These are phyloP conservation scores for Phodopus roborovskii DNA, from an alignment of 2,113 vertebrate species.

Conservation along the genomic window DNA sequence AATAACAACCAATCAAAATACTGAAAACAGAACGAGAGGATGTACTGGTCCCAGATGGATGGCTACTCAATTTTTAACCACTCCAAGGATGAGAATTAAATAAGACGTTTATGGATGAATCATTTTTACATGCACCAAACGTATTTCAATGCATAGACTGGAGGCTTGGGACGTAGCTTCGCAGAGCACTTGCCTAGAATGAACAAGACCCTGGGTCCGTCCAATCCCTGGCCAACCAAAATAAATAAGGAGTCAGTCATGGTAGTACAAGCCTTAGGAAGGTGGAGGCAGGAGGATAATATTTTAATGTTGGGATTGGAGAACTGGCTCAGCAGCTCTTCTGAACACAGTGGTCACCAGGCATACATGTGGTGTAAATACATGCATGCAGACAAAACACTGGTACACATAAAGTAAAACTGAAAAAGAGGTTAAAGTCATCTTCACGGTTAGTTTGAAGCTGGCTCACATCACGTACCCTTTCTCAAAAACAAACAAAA, in stretches of 20 bases:
- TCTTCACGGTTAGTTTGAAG: background rate
- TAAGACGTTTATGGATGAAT: background rate
- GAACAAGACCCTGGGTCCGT: background rate
- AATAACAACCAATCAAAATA: constrained; percentile 20
- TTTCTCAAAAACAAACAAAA: background rate
- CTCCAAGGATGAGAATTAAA: background rate
- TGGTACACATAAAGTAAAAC: background rate
- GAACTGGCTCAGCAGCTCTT: background rate
- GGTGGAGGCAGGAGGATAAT: background rate
- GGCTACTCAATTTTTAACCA: background rate
- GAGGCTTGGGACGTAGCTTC: background rate
- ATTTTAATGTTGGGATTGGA: background rate
- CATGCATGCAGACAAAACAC: background rate
- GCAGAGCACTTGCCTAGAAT: background rate
- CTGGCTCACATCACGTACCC: background rate
- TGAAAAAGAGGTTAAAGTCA: background rate
- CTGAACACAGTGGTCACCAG: background rate
- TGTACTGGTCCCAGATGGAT: background rate
- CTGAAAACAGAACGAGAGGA: background rate
- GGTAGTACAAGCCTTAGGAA: background rate
- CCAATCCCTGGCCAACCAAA: background rate
- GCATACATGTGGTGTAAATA: background rate
- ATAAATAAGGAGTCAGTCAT: background rate
- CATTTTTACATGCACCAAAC: background rate
- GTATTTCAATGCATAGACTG: background rate